Conservation (phyloP, 2,888 invertebrate genomes). For the Cheilosia pagana region DNA sequence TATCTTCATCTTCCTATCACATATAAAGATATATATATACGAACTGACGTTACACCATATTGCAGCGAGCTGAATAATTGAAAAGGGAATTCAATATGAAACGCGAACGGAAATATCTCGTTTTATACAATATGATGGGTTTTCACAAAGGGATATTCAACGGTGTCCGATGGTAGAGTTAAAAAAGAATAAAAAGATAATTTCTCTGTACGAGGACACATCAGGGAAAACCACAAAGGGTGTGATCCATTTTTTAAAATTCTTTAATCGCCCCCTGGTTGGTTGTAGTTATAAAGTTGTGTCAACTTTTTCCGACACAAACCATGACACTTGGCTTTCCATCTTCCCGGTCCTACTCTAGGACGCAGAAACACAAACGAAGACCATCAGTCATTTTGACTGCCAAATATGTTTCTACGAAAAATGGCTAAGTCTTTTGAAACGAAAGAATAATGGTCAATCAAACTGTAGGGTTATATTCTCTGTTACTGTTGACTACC, state of each 20-base stretch:
- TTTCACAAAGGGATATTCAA: constrained; percentile 34
- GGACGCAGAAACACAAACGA: too few relatives aligned
- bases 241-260: constrained; percentile 14
- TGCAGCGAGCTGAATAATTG: constrained; percentile 33
- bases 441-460: too few relatives aligned
- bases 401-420: too few relatives aligned
- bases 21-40: neutral
- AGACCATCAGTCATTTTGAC: too few relatives aligned
- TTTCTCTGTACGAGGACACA: constrained; percentile 8
- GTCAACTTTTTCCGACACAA: too few relatives aligned
- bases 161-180: constrained; percentile 33
- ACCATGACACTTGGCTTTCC: too few relatives aligned
- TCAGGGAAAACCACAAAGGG: constrained; percentile 49
- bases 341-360: too few relatives aligned
- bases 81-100: constrained; percentile 65
- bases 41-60: constrained; percentile 4
- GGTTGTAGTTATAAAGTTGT: constrained; percentile 18
- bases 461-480: too few relatives aligned
- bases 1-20: constrained; percentile 40
- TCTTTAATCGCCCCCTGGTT: constrained; percentile 7
- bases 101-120: constrained; percentile 38
- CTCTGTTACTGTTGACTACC: too few relatives aligned
- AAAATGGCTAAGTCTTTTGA: too few relatives aligned
- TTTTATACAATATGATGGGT: constrained; percentile 33
- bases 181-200: constrained; percentile 22